Base-by-base conservation (phyloP, 2,797 vertebrate species). In the Brachyrhaphis roseni region DNA sequence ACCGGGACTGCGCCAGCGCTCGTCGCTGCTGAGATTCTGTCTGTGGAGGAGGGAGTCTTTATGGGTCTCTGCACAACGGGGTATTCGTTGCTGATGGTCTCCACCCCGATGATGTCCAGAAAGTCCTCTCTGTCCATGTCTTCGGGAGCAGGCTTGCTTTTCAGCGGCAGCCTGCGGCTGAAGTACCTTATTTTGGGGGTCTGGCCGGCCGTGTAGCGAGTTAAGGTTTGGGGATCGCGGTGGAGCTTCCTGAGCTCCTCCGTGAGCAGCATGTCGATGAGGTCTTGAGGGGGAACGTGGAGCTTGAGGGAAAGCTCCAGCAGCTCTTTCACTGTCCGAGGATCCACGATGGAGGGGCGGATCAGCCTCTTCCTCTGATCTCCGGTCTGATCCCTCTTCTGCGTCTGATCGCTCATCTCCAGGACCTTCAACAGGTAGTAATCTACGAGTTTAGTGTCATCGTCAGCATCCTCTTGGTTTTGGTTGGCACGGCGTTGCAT, bases 251-350 rank as follows among this genome's bases (percentile, higher is more conserved):
- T 93, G n/a, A 96, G 91, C 84, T 99, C 97, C 82, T 97, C 96
- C 47, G 95, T 97, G 90, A 97, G 97, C 87, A 99, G 89, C 97
- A 98, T 97, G 45, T 99, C 97, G 78, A 99, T 96, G 57, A 99
- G 95, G 87, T 99, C 98, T 94, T 99, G 98, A 0, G 98, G 98
- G 8, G 98, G 98, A 68, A 99, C 97, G 93, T 99, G 98, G 86
- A 99, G 96, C 94, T 97, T 99, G 89, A 97, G 95, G 53, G 98
- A 99, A 77, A 99, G 96, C 90, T 98, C 96, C 85, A 99, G 97
- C 88, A 99, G 84, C 90, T 98, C 97, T 90, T 97, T 97, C 85
- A 99, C 91, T 1, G 96, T 95, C 81, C 97, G 96, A 31, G 97
- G 97, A 83, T 98, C 96, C 0, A 98, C 88, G 51, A 97, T 96